phyloP scores from a whole-genome alignment of 2,888 invertebrate genomes.

The Cheiracanthium punctorium region DNA sequence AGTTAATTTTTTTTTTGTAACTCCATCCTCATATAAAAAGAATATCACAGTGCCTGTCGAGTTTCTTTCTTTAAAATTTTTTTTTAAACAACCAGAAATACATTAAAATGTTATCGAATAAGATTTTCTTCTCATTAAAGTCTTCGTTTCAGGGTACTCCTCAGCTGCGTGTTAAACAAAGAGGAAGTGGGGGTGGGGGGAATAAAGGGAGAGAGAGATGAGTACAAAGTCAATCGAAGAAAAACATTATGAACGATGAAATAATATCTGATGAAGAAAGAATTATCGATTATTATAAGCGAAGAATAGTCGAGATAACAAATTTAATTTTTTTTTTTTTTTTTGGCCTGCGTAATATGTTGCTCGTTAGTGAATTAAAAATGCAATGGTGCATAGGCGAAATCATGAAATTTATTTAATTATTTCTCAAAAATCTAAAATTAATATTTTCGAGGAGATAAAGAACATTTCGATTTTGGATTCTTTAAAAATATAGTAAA shows the following conservation, averaged over 20 bases:
- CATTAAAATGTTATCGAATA: conserved; percentile 44
- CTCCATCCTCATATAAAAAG: background rate
- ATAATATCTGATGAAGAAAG: background rate
- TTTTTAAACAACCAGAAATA: background rate
- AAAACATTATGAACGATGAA: background rate
- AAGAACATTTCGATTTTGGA: too few species aligned
- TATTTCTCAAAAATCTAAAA: too few species aligned
- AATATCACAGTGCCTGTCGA: conserved; percentile 22
- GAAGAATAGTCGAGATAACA: background rate
- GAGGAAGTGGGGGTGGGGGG: background rate
- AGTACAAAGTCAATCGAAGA: background rate
- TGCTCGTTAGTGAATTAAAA: too few species aligned
- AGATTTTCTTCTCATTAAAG: conserved; percentile 28
- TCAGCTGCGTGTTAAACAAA: background rate
- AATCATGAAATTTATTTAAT: too few species aligned
- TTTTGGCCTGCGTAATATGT: too few species aligned
- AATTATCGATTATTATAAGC: background rate
- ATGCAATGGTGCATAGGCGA: too few species aligned
- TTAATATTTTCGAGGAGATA: too few species aligned
- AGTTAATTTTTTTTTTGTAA: conserved; percentile 23
- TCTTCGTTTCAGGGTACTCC: conserved; percentile 8
- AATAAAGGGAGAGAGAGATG: background rate
- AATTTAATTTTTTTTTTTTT: background rate
- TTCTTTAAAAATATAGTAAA: too few species aligned
- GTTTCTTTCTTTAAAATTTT: too few species aligned